A percentile compares a stretch with the other conserved stretches of the same genome.
These are phyloP conservation scores for Sussaba pulchella DNA, from an alignment of 2,888 invertebrate genomes.

Conservation along the genomic window DNA sequence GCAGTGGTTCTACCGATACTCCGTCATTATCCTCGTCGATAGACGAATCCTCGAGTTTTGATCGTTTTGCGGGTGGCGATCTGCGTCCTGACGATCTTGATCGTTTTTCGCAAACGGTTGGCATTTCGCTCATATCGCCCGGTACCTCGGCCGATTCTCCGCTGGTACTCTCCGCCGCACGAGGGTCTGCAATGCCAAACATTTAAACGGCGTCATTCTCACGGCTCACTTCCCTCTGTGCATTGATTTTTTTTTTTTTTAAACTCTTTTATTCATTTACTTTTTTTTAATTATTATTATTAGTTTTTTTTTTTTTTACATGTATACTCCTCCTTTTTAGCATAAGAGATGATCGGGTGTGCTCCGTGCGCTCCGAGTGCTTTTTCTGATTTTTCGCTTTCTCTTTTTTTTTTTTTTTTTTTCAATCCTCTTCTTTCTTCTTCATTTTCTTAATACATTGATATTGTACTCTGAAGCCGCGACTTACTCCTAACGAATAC, in stretches of 20 bases:
- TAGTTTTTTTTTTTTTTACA: constrained; percentile 53
- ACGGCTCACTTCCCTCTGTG: constrained; percentile 68
- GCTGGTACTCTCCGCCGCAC: constrained; percentile 75
- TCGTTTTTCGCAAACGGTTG: constrained; percentile 74
- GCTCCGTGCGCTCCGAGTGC: constrained; percentile 66
- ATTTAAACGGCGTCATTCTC: constrained; percentile 80
- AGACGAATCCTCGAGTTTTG: constrained; percentile 67
- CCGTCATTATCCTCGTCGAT: constrained; percentile 24
- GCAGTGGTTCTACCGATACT: constrained; percentile 5
- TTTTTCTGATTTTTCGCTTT: constrained; percentile 44
- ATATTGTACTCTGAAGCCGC: constrained; percentile 36
- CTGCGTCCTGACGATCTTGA: constrained; percentile 72
- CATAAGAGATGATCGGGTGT: constrained; percentile 61
- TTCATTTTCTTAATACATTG: constrained; percentile 44
- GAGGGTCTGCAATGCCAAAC: constrained; percentile 82
- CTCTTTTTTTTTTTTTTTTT: constrained; percentile 49
- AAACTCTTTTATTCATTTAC: constrained; percentile 52
- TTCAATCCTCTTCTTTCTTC: constrained; percentile 66
- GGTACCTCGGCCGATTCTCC: constrained; percentile 76
- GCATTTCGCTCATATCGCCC: constrained; percentile 70
- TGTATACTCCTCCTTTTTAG: constrained; percentile 55
- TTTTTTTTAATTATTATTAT: constrained; percentile 51
- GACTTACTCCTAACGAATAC: constrained; percentile 40
- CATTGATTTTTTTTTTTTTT: constrained; percentile 52
- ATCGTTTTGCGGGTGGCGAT: constrained; percentile 73